Percentiles rank a stretch among this genome's conserved stretches.
phyloP scores from a whole-genome alignment of 2,888 invertebrate genomes.

The Homarus gammarus region DNA sequence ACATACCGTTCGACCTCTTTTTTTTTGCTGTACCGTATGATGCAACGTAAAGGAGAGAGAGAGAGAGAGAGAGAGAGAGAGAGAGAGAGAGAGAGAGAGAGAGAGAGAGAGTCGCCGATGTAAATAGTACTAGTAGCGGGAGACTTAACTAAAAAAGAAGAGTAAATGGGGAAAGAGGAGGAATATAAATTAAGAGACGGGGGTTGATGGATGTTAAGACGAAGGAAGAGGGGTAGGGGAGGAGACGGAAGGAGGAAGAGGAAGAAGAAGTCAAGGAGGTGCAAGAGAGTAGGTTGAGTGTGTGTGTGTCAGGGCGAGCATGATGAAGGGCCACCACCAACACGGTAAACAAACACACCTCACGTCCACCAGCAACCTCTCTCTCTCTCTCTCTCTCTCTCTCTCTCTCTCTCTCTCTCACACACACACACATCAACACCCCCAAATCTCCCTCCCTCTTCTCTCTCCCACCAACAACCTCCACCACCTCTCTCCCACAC shows the following conservation, averaged over 20 bases:
- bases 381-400: neutral
- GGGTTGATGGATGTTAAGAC: no score
- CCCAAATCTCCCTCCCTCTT: neutral
- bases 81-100: constrained; percentile 19
- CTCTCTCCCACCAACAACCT: neutral
- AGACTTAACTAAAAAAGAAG: neutral
- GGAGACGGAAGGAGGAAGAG: neutral
- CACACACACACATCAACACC: no score
- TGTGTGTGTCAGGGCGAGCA: no score
- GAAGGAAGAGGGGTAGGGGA: neutral
- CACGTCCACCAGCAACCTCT: no score
- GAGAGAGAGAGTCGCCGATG: neutral
- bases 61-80: constrained; percentile 3
- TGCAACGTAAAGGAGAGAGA: neutral
- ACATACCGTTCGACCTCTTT: no score
- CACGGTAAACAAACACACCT: neutral
- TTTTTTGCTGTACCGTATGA: no score
- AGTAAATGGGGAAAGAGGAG: neutral
- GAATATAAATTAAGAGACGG: no score
- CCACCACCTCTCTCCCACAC: neutral
- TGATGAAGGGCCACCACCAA: neutral
- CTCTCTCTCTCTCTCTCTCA: neutral
- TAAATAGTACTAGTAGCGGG: neutral
- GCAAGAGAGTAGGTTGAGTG: no score
- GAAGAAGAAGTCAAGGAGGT: neutral